A percentile compares a stretch with the other conserved stretches of the same genome.
phyloP scores from a whole-genome alignment of 1,140 invertebrate species.

The Agrilus planipennis region DNA sequence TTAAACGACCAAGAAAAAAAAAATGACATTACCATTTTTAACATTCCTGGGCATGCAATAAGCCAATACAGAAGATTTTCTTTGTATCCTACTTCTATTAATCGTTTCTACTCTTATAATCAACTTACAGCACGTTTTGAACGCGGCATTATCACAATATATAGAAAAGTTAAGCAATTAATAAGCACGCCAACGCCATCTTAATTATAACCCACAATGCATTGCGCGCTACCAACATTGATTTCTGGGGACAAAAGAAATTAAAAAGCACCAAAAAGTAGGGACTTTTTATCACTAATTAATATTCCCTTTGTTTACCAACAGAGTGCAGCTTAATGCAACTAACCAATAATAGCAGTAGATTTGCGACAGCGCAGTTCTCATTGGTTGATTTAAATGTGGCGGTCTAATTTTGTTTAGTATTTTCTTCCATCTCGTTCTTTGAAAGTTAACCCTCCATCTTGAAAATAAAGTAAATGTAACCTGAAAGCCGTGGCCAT shows the following conservation, averaged over 20 bases:
- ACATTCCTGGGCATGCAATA: slow-evolving; percentile 16
- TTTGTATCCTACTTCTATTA: slow-evolving; percentile 7
- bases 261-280: slow-evolving; percentile 31
- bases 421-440: too few species aligned
- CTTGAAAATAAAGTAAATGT: too few species aligned
- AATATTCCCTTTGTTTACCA: too few species aligned
- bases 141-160: slow-evolving; percentile 22
- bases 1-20: slow-evolving; percentile 17
- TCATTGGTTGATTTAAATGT: too few species aligned
- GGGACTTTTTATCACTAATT: slow-evolving; percentile 24
- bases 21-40: slow-evolving; percentile 32
- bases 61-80: slow-evolving; percentile 4
- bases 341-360: too few species aligned
- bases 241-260: slow-evolving; percentile 33
- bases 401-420: too few species aligned
- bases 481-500: too few species aligned
- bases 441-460: too few species aligned
- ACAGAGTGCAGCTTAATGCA: too few species aligned
- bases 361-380: too few species aligned
- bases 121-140: slow-evolving; percentile 24
- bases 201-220: slow-evolving; percentile 17
- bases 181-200: slow-evolving; percentile 16
- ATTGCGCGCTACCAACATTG: slow-evolving; percentile 31
- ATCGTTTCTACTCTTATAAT: slow-evolving; percentile 5
- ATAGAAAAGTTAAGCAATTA: slow-evolving; percentile 5